Conservation (phyloP, 1,140 invertebrate genomes). For the Ctenoplectra terminalis region DNA sequence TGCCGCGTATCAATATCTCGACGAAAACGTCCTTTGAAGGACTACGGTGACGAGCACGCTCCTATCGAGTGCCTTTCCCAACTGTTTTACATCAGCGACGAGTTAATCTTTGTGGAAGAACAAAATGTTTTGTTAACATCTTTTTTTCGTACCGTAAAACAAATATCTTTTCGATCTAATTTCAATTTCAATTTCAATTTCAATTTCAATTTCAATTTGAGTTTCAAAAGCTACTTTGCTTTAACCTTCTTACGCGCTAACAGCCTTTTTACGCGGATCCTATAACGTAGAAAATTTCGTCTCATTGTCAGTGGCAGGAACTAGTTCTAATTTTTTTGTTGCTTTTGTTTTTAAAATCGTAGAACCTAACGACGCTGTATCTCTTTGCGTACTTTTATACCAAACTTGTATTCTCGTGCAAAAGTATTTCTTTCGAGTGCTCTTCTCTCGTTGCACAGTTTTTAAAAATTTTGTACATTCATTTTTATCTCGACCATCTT, state of each 20-base stretch:
- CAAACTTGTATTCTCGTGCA: neutral
- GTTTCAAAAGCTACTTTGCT: neutral
- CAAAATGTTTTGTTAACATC: neutral
- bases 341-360: neutral
- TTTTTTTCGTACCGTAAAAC: neutral
- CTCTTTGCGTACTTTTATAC: too few species aligned
- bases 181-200: too few species aligned
- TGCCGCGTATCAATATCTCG: constrained; percentile 26
- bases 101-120: neutral
- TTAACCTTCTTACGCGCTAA: too few species aligned
- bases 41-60: neutral
- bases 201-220: too few species aligned
- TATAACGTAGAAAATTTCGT: neutral
- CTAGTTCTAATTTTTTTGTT: neutral
- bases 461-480: neutral
- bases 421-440: neutral
- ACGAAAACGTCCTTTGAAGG: constrained; percentile 36
- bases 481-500: neutral
- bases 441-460: neutral
- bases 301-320: neutral
- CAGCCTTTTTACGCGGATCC: neutral
- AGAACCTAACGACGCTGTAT: neutral
- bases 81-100: neutral
- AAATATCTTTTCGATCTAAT: too few species aligned
- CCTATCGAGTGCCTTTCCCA: neutral